phyloP scores from a whole-genome alignment of 2,113 vertebrate genomes.

The Prunella himalayana region DNA sequence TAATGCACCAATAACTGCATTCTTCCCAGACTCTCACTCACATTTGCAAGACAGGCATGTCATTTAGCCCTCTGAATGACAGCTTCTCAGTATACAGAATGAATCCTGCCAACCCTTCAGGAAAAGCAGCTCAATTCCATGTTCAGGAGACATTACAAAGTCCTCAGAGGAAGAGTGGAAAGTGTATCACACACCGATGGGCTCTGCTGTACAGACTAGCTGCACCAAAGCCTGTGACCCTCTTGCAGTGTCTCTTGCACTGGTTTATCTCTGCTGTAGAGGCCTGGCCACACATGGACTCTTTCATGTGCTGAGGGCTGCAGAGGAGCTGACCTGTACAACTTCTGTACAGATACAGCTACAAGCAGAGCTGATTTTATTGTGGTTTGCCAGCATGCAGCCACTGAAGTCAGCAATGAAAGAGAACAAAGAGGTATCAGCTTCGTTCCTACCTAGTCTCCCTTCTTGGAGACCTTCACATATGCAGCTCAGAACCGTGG shows the following conservation, averaged over 20 bases:
- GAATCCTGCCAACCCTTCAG: neutral
- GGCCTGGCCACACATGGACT: neutral
- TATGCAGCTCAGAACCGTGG: neutral
- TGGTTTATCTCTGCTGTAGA: neutral
- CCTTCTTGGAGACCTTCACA: neutral
- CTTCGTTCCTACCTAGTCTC: neutral
- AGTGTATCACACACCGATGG: rapidly evolving
- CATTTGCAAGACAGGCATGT: neutral
- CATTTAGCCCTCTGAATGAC: neutral
- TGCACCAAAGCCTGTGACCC: neutral
- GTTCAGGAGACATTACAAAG: neutral
- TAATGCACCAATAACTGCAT: neutral
- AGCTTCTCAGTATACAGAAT: neutral
- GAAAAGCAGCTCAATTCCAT: neutral
- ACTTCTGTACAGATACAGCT: neutral
- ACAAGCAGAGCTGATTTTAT: neutral
- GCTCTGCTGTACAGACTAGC: neutral
- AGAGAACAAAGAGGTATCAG: neutral
- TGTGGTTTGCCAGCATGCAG: neutral
- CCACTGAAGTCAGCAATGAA: neutral
- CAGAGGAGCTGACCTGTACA: neutral
- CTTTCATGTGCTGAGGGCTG: neutral
- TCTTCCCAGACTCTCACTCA: neutral
- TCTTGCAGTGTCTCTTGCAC: neutral
- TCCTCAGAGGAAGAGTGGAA: neutral